These are phyloP conservation scores for Dryas iulia DNA, from an alignment of 1,140 invertebrate species.

Conservation along the genomic window DNA sequence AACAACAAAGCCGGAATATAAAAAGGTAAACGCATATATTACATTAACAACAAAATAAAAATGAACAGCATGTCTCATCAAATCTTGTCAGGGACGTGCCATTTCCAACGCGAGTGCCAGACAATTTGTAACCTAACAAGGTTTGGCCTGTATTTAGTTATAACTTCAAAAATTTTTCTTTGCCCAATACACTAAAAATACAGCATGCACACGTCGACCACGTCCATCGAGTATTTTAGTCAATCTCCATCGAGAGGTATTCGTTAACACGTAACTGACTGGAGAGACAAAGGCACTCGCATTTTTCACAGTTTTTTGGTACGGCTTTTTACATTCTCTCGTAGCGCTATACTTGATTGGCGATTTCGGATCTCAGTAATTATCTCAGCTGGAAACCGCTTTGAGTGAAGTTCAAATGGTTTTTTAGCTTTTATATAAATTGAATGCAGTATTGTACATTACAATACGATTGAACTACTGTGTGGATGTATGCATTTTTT, in stretches of 20 bases:
- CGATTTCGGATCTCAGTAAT: conserved; percentile 19
- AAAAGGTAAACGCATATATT: too few species aligned
- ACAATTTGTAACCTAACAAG: too few species aligned
- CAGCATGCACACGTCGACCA: neutral
- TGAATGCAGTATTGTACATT: neutral
- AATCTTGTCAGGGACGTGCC: neutral
- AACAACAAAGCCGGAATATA: too few species aligned
- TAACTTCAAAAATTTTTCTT: too few species aligned
- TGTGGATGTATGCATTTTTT: too few species aligned
- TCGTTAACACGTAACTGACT: conserved; percentile 23
- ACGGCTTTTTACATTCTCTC: conserved; percentile 5
- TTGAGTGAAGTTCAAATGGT: neutral
- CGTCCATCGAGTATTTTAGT: conserved; percentile 45
- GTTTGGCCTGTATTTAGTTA: neutral
- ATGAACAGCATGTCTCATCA: neutral
- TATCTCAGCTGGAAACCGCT: conserved; percentile 5
- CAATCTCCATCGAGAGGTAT: conserved; percentile 34
- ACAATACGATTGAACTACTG: too few species aligned
- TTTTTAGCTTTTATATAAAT: conserved; percentile 8
- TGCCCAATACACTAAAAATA: neutral
- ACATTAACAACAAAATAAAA: too few species aligned
- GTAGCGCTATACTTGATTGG: conserved; percentile 7
- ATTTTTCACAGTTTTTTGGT: conserved; percentile 19
- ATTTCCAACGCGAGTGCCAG: neutral
- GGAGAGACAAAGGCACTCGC: conserved; percentile 16